Evolutionary conservation across 2,797 vertebrate genomes (phyloP), one percentile per base, ranked within the genome.

Genomic region (Premnoplex brunnescens): DNA sequence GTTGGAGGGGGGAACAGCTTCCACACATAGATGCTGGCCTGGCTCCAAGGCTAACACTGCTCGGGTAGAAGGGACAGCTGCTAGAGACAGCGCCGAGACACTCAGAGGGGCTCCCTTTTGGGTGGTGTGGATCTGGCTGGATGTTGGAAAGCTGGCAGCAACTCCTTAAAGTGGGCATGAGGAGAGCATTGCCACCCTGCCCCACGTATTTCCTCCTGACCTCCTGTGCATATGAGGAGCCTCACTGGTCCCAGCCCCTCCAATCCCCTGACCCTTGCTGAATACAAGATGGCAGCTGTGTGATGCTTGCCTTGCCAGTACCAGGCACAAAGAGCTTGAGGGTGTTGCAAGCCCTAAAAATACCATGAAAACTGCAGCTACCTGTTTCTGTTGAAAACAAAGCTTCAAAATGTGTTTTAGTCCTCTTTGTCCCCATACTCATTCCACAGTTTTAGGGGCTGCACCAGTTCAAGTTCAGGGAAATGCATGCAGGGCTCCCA

Each of bases 1-100:
- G 92, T 18, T 97, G 94, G 95, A 94, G 89, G 84, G 94, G 91
- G 79, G 89, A 94, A 95, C 85, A 91, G 86, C 94, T 95, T 96
- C 88, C 86, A 86, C 91, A 95, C 36, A 27, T 93, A 91, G 74
- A 76, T 75, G 88, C 93, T 97, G 96, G 95, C 93, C 66, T 4
- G 3, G 60, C 60, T 96, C 94, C 94, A 96, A 74, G 67, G 69
- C 82, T 94, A 91, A 85, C 85, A 74, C 34, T 44, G 74, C 91
- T 82, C 1, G 24, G 41, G 88, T 56, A 12, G 79, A 85, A 81
- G 92, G 89, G 93, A 91, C 95, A 96, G 91, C 95, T 97, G 88
- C 90, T 87, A 22, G 86, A 87, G 74, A 78, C 37, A 27, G 9
- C 51, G 37, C 34, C 0, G 2, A 68, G 81, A 71, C 89, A 46